Conservation (phyloP, 2,888 invertebrate species). For the Drosophila mayaguana region DNA sequence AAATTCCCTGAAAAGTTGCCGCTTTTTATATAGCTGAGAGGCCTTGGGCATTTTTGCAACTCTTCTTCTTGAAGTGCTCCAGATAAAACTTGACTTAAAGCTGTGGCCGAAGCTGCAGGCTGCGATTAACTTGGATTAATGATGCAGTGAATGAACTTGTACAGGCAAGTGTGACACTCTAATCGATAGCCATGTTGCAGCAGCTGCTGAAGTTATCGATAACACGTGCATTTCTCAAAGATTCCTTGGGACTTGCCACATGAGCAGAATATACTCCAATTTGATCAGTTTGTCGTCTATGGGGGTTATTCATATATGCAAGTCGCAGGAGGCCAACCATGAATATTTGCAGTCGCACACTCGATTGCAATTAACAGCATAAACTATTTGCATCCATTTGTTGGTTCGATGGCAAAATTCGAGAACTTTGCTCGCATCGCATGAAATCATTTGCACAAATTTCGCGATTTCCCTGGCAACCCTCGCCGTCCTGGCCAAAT, state of each 20-base stretch:
- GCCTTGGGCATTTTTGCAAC: neutral
- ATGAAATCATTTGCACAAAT: conserved; percentile 37
- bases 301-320: too few species aligned
- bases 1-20: conserved; percentile 8
- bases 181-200: neutral
- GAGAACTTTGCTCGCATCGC: conserved; percentile 19
- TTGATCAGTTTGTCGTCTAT: too few species aligned
- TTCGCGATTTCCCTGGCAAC: conserved; percentile 51
- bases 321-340: neutral
- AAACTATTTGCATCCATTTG: conserved; percentile 8
- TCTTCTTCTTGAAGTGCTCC: too few species aligned
- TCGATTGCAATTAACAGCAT: conserved; percentile 18
- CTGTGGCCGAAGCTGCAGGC: neutral
- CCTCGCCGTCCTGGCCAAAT: conserved; percentile 16
- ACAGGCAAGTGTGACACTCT: neutral
- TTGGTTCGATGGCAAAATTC: conserved; percentile 8
- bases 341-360: neutral
- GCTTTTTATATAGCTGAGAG: neutral
- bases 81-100: neutral
- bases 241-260: neutral
- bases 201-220: neutral
- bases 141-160: too few species aligned
- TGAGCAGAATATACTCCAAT: too few species aligned
- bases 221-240: neutral
- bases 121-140: neutral